These are phyloP conservation scores for Vireo altiloquus DNA, from an alignment of 2,113 vertebrate genomes.

Conservation along the genomic window DNA sequence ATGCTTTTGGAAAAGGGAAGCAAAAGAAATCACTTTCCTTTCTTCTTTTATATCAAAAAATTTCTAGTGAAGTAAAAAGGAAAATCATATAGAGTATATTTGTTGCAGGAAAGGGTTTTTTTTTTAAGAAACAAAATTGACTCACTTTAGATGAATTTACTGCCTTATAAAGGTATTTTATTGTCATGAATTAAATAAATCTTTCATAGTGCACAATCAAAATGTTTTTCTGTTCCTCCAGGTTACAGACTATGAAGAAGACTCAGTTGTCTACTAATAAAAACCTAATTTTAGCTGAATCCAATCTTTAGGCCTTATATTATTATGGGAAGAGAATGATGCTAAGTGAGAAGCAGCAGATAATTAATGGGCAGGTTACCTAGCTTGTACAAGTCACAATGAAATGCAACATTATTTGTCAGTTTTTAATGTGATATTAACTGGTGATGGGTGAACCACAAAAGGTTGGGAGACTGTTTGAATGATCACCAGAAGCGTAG, in stretches of 20 bases:
- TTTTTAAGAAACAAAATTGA: not conserved
- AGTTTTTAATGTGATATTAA: slow-evolving; percentile 27
- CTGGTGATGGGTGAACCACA: slow-evolving; percentile 10
- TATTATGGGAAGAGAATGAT: not conserved
- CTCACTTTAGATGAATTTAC: not conserved
- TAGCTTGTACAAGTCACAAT: not conserved
- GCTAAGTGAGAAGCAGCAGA: slow-evolving; percentile 1
- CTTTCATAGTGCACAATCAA: not conserved
- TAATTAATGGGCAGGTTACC: slow-evolving; percentile 17
- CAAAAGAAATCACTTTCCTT: not conserved
- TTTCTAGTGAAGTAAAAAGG: not conserved
- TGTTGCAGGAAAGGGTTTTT: not conserved
- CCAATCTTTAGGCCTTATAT: not conserved
- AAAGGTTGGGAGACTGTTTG: slow-evolving; percentile 22
- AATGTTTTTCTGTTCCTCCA: not conserved
- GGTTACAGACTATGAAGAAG: not conserved
- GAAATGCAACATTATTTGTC: slow-evolving; percentile 21
- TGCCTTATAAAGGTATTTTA: not conserved
- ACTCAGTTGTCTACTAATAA: not conserved
- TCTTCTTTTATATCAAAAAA: not conserved
- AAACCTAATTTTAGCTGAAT: not conserved
- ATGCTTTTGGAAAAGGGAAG: not conserved
- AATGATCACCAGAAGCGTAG: not conserved
- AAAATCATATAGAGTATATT: not conserved
- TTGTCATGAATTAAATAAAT: not conserved